Base-by-base conservation (phyloP, 2,113 vertebrate species). In the Zapus hudsonius region DNA sequence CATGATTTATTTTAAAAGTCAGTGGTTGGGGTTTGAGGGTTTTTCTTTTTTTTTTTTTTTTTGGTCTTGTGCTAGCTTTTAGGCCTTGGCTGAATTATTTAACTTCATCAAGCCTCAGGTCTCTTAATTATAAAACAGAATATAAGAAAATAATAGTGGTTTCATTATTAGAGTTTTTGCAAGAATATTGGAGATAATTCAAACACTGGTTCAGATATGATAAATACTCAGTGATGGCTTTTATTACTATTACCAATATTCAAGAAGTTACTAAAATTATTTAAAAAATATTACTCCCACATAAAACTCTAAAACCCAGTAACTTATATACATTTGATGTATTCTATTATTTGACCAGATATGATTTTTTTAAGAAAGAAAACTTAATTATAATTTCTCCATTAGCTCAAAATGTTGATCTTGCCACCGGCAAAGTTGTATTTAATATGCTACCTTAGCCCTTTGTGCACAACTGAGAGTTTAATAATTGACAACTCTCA, bases 71-170 rank as follows among this genome's bases (percentile, higher is more conserved):
- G 33, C 25, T 74, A 85, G 33, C 27, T 67, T 69, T 75, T 80
- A 29, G 12, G 70, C 17, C 25, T 52, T 92, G 38, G 40, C 38
- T 42, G 20, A 91, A 63, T 93, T 86, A 89, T 70, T 87, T 38
- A 83, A 66, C 47, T 70, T 75, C 3, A 83, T 64, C 55, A 84
- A 93, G 6, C 7, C 25, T 78, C 25, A 69, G 17, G 23, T 23
- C 84, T 78, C 33, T 96, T 91, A 72, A 66, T 69, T 80, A 16
- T 87, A 79, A 79, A 84, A 22, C 66, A 33, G n/a, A n/a, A n/a
- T n/a, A n/a, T n/a, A 90, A 91, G 38, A 82, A 74, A 90, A 75
- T 66, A 55, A 70, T 57, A 17, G 1, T 75, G 36, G 23, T 64
- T 89, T 69, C 66, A 33, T 69, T 16, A 27, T n/a, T 25, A 44